Conservation (phyloP, 2,797 vertebrate genomes). For the Falco rusticolus region DNA sequence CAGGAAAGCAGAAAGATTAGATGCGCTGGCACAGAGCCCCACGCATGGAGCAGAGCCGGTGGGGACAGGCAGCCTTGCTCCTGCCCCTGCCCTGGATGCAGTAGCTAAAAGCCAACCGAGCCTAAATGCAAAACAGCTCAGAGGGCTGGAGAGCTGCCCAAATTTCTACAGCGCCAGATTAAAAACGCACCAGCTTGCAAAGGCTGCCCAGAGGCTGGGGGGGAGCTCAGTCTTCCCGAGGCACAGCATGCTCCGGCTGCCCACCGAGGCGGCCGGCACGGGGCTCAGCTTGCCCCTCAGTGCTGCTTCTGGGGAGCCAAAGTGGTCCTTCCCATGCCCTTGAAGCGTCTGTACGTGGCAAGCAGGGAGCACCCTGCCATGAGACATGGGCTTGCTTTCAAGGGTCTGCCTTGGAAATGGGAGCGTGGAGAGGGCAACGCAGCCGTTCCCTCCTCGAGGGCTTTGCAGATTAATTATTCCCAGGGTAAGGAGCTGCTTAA, state of each 20-base stretch:
- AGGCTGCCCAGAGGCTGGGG: not conserved
- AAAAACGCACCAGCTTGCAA: not conserved
- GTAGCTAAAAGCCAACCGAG: not conserved
- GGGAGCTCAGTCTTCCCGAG: not conserved
- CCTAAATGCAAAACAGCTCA: not conserved
- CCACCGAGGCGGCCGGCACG: rapidly evolving
- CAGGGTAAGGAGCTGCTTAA: not conserved
- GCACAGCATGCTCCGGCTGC: rapidly evolving
- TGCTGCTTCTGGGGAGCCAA: not conserved
- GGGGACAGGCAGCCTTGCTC: not conserved
- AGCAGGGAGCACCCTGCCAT: rapidly evolving
- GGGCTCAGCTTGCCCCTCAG: not conserved
- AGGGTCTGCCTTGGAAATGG: not conserved
- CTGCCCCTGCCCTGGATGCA: not conserved
- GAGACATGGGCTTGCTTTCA: not conserved
- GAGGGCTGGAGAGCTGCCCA: slow-evolving; percentile 16
- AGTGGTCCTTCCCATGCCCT: not conserved
- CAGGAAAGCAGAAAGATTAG: not conserved
- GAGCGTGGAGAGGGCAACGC: not conserved
- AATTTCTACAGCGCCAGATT: not conserved
- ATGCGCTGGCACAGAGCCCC: not conserved
- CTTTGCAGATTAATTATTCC: slow-evolving; percentile 32
- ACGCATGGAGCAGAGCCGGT: rapidly evolving
- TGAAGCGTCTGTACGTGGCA: rapidly evolving
- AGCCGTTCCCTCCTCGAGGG: not conserved